These are phyloP conservation scores for Megastigmus dorsalis DNA, from an alignment of 2,888 invertebrate species.

Conservation along the genomic window DNA sequence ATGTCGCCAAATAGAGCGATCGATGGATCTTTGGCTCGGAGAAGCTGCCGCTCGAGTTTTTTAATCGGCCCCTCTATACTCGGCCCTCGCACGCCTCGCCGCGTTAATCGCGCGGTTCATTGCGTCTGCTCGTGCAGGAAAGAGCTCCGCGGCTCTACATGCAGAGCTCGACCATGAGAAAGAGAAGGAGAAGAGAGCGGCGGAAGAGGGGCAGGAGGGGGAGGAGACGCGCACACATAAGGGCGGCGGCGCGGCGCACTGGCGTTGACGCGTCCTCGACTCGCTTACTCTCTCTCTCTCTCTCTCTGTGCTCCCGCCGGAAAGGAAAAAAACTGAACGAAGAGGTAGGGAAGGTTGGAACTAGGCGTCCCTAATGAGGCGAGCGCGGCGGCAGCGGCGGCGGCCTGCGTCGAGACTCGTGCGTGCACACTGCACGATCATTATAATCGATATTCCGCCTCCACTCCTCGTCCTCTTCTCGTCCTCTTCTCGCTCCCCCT, in stretches of 20 bases:
- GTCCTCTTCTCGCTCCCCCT: not conserved
- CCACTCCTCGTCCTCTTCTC: constrained; percentile 7
- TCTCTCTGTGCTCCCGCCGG: not conserved
- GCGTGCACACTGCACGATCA: constrained; percentile 64
- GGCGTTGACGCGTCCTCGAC: constrained; percentile 56
- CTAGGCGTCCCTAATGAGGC: constrained; percentile 70
- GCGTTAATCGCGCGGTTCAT: constrained; percentile 48
- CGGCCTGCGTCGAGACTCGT: not conserved
- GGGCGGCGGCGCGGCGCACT: not conserved
- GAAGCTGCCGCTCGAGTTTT: constrained; percentile 3
- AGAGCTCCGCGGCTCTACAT: no score
- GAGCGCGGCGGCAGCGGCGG: constrained; percentile 56
- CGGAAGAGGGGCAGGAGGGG: no score
- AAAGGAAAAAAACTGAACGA: constrained; percentile 31
- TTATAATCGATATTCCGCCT: constrained; percentile 70
- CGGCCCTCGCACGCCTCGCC: constrained; percentile 1
- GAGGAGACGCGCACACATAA: not conserved
- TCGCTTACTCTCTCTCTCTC: no score
- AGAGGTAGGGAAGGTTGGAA: constrained; percentile 38
- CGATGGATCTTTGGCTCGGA: no score
- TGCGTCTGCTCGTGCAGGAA: constrained; percentile 28
- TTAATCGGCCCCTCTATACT: not conserved
- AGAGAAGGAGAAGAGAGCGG: no score
- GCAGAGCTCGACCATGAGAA: no score
- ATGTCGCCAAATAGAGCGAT: no score